These are phyloP conservation scores for Anarsia innoxiella DNA, from an alignment of 2,888 invertebrate species.

Conservation along the genomic window DNA sequence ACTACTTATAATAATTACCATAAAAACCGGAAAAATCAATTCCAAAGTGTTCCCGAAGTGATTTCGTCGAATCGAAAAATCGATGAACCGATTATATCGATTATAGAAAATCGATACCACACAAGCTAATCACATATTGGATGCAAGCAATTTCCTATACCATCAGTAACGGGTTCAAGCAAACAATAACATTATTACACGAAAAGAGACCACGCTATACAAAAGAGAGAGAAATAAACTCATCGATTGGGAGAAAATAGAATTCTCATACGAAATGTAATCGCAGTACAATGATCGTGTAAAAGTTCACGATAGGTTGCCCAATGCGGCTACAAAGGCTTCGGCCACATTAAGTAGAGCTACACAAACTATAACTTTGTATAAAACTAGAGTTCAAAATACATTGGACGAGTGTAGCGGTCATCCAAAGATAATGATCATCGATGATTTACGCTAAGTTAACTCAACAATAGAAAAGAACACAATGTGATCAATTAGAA, in stretches of 20 bases:
- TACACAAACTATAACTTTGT: slow-evolving; percentile 38
- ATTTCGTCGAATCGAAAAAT: slow-evolving; percentile 5
- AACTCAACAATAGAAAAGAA: slow-evolving; percentile 61
- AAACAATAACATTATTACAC: slow-evolving; percentile 67
- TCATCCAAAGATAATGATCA: slow-evolving; percentile 68
- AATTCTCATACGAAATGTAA: slow-evolving; percentile 72
- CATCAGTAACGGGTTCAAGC: slow-evolving; percentile 57
- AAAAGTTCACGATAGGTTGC: slow-evolving; percentile 72
- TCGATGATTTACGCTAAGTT: slow-evolving; percentile 69
- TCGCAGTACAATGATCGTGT: slow-evolving; percentile 68
- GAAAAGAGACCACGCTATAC: slow-evolving; percentile 35
- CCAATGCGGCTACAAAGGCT: slow-evolving; percentile 58
- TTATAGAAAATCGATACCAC: slow-evolving; percentile 15
- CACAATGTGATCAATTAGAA: slow-evolving; percentile 69
- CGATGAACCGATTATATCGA: slow-evolving; percentile 29
- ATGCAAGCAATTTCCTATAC: slow-evolving; percentile 49
- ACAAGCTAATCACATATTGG: slow-evolving; percentile 51
- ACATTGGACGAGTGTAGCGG: slow-evolving; percentile 47
- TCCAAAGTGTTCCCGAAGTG: neutral
- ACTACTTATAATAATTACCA: no score
- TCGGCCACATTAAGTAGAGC: slow-evolving; percentile 36
- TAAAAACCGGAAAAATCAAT: no score
- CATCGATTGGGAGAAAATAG: slow-evolving; percentile 66
- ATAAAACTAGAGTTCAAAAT: slow-evolving; percentile 29
- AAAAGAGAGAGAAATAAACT: slow-evolving; percentile 40